phyloP scores from a whole-genome alignment of 2,888 invertebrate species.

The Arctia plantaginis region DNA sequence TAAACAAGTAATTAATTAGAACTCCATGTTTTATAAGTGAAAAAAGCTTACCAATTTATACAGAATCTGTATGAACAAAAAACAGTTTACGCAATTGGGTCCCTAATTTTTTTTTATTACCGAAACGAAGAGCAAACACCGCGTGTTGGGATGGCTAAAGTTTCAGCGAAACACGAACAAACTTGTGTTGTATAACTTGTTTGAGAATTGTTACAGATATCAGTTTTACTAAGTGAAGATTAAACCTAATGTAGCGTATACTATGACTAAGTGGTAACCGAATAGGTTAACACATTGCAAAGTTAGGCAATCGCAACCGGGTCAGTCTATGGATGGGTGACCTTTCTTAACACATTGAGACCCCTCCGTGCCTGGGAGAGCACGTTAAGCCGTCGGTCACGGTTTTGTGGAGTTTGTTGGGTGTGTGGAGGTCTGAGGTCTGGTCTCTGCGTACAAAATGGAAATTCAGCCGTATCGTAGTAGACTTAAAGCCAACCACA shows the following conservation, averaged over 20 bases:
- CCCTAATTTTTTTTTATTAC: background rate
- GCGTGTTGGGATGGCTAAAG: background rate
- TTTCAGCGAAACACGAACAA: background rate
- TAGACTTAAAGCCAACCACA: no score
- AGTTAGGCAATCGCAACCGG: no score
- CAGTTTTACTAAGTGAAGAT: background rate
- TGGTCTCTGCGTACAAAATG: no score
- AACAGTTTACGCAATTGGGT: background rate
- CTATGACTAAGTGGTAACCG: no score
- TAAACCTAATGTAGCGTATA: background rate
- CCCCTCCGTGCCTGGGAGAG: no score
- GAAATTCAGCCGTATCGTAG: no score
- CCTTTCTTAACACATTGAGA: no score
- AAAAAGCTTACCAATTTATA: background rate
- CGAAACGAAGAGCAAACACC: background rate
- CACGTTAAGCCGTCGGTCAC: no score
- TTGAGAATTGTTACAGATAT: background rate
- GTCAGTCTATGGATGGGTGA: no score
- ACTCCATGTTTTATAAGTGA: background rate
- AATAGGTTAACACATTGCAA: no score
- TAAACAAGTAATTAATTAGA: background rate
- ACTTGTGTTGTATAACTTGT: background rate
- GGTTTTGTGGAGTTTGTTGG: no score
- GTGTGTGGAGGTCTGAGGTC: no score
- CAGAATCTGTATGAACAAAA: background rate